Base-by-base conservation (phyloP, 1,140 invertebrate species). In the Euwallacea similis region DNA sequence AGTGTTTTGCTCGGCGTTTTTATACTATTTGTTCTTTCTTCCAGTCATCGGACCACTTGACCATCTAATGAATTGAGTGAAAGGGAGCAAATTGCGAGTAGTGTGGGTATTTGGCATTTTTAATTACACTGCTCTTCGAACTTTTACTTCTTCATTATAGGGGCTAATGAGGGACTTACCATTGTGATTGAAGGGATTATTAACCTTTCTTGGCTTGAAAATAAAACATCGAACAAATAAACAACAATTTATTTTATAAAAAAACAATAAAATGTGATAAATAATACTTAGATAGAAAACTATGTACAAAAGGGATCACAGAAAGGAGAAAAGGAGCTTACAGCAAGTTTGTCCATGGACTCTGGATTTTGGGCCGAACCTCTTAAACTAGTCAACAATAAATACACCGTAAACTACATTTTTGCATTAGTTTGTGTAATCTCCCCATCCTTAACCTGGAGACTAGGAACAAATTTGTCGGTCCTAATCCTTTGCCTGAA, bases 381-480 rank as follows among this genome's bases (percentile, higher is more conserved):
- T 2, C 21, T 33, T 33, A 33, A 33, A 33, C 21, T 33, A 33
- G 21, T 33, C 21, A 33, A 4, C 21, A 33, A 33, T 33, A 33
- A 33, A 33, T 33, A 33, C 21, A 33, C 4, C 1, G 1, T 33
- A 33, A 33, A 33, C 21, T 33, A 33, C 21, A 33, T 33, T 33
- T 33, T 33, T 33, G 21, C 21, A 33, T 33, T 33, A 15, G 54
- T 69, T 21, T 69, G 60, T 9, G 54, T 66, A 50, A 58, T 72
- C 56, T 66, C 64, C 7, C 61, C 69, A 64, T 62, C 69, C 54
- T 76, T 76, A 6, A 75, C 47, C 16, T 74, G 66, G 13, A 66
- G 69, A 74, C 74, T 75, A 0, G 76, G 76, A 11, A 76, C 68
- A 56, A 76, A 76, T 50, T 73, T 70, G 33, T 73, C 60, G 13